Conservation (phyloP, 2,888 invertebrate species). For the Noctua pronuba region DNA sequence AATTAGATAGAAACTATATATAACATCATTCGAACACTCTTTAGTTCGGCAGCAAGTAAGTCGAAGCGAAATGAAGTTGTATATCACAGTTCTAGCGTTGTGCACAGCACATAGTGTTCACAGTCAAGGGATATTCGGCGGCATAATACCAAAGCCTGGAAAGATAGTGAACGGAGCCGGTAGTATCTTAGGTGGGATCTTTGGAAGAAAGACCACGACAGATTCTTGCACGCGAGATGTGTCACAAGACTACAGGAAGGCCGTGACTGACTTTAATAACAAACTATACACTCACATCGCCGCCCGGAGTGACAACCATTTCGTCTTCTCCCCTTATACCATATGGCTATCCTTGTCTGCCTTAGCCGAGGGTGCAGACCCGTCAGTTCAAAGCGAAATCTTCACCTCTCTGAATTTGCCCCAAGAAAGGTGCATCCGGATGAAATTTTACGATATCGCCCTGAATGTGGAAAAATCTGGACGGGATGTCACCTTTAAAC, state of each 20-base stretch:
- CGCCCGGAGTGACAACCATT: constrained; percentile 55
- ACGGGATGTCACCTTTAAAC: constrained; percentile 58
- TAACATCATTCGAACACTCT: neutral
- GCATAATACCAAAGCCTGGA: constrained; percentile 9
- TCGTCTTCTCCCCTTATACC: constrained; percentile 67
- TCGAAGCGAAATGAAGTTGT: constrained; percentile 33
- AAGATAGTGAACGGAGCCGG: constrained; percentile 4
- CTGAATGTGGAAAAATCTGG: constrained; percentile 61
- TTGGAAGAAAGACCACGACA: constrained; percentile 7
- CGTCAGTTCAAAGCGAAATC: constrained; percentile 49
- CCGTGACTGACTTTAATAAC: constrained; percentile 38
- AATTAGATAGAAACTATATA: constrained; percentile 28
- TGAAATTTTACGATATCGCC: constrained; percentile 68
- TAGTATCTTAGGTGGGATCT: constrained; percentile 10
- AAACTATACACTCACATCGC: constrained; percentile 53
- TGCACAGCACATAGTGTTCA: constrained; percentile 44
- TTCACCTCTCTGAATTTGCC: constrained; percentile 65
- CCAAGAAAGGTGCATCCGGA: constrained; percentile 61
- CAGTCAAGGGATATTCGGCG: constrained; percentile 16
- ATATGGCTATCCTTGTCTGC: constrained; percentile 71
- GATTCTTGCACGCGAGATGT: constrained; percentile 43
- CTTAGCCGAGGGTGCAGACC: constrained; percentile 69
- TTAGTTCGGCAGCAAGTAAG: neutral
- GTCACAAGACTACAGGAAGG: constrained; percentile 38
- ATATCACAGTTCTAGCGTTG: constrained; percentile 13